Evolutionary conservation across 2,797 vertebrate genomes (phyloP).

Genomic region (Acrossocheilus fasciatus): DNA sequence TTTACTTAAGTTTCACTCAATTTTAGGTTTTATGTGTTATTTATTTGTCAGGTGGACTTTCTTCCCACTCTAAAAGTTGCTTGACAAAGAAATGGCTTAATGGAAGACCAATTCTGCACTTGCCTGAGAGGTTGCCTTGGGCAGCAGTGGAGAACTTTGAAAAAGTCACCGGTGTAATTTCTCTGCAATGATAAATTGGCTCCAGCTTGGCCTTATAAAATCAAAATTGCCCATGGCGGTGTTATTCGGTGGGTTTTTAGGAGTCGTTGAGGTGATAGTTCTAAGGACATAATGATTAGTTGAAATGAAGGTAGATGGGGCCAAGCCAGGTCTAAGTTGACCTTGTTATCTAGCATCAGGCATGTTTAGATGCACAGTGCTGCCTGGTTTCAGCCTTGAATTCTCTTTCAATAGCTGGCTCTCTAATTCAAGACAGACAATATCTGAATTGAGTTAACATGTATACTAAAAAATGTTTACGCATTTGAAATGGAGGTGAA

Average conservation of each 20-base stretch:
- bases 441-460: neutral
- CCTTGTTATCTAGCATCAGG: slow-evolving; percentile 28
- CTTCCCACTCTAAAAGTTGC: neutral
- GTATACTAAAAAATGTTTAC: neutral
- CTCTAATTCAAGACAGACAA: neutral
- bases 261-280: slow-evolving; percentile 39
- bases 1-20: neutral
- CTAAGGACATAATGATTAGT: slow-evolving; percentile 30
- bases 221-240: slow-evolving; percentile 28
- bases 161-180: slow-evolving; percentile 42
- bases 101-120: neutral
- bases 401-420: neutral
- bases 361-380: neutral
- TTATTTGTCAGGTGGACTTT: slow-evolving; percentile 31
- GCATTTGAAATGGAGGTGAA: neutral
- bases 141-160: slow-evolving; percentile 20
- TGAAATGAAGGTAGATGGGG: slow-evolving; percentile 28
- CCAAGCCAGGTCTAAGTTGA: neutral
- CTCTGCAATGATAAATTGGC: slow-evolving; percentile 45
- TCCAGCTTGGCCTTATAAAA: slow-evolving; percentile 50
- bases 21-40: slow-evolving; percentile 9
- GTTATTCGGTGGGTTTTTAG: slow-evolving; percentile 36
- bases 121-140: slow-evolving; percentile 37
- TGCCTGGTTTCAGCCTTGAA: slow-evolving; percentile 14
- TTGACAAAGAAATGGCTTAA: slow-evolving; percentile 22